Evolutionary conservation across 2,113 vertebrate species (phyloP).

Genomic region (Columbina picui): DNA sequence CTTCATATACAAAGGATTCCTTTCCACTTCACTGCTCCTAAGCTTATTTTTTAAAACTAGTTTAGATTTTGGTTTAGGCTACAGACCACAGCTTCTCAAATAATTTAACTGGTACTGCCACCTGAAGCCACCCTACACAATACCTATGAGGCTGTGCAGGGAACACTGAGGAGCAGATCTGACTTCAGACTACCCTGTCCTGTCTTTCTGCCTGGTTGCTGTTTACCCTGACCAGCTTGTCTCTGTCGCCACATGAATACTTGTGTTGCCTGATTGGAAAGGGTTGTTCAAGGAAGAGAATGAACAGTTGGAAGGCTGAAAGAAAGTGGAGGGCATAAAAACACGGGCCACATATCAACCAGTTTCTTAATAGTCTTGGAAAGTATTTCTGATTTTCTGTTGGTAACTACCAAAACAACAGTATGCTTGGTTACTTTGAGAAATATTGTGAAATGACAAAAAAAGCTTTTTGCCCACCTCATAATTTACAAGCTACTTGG

Average conservation of each 20-base stretch:
- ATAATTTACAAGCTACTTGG: background rate
- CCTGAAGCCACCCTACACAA: background rate
- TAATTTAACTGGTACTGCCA: background rate
- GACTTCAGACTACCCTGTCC: background rate
- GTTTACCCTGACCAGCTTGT: background rate
- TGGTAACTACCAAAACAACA: background rate
- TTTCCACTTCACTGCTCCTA: background rate
- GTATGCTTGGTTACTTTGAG: background rate
- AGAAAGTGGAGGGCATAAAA: background rate
- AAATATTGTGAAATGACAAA: background rate
- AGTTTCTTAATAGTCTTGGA: background rate
- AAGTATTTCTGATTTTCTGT: background rate
- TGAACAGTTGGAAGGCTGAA: background rate
- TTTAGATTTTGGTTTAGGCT: background rate
- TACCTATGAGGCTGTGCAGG: background rate
- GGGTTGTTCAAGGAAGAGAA: background rate
- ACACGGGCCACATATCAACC: background rate
- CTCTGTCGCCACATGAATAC: background rate
- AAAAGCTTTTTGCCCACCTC: background rate
- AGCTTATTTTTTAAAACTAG: background rate
- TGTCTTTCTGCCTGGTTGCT: background rate
- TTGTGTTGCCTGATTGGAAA: background rate
- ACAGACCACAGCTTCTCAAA: background rate
- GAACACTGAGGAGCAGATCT: background rate
- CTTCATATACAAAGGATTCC: rapidly evolving